Base-by-base conservation (phyloP, 2,113 vertebrate species). In the Pandion haliaetus region DNA sequence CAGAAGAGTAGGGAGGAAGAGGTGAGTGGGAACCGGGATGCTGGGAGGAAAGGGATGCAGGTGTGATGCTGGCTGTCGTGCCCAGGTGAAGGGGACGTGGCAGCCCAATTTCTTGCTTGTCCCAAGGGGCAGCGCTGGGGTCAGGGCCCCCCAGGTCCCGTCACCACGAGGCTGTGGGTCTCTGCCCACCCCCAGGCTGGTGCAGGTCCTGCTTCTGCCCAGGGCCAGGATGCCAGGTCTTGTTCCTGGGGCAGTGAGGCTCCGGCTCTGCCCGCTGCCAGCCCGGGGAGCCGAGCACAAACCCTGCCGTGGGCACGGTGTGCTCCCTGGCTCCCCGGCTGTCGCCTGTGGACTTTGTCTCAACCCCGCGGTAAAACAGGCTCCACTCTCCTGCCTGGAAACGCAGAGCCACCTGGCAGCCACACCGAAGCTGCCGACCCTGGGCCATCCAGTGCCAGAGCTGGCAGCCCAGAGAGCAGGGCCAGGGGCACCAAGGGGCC, bases 321-420 rank as follows among this genome's bases (percentile, higher is more conserved):
- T 1, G 12, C 59, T 67, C 45, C 44, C 55, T 4, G 21, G 61
- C 70, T 85, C 59, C 40, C 25, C 7, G 10, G 82, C 50, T 82
- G 47, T 88, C 49, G 21, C 80, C 86, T 10, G 34, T 94, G 95
- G 95, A 97, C 96, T 97, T 97, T 96, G 97, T 72, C 91, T 97
- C 95, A 82, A 5, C 69, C 67, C 55, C 5, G 2, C 0, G 73
- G 81, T 91, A 59, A 42, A 95, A 97, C 49, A 47, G 73, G 79
- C 92, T 54, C 89, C 0, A 5, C 49, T 52, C 50, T 50, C 69
- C 83, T 8, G 69, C 86, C 82, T 67, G 82, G 95, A 96, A 96
- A n/a, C 55, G 0, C 94, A 91, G 67, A 92, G 5, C 72, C 2
- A 4, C 94, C 78, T 8, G 74, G 92, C 90, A 86, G 83, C 67